Conservation (phyloP, 2,888 invertebrate species). For the Tortricodes alternella region DNA sequence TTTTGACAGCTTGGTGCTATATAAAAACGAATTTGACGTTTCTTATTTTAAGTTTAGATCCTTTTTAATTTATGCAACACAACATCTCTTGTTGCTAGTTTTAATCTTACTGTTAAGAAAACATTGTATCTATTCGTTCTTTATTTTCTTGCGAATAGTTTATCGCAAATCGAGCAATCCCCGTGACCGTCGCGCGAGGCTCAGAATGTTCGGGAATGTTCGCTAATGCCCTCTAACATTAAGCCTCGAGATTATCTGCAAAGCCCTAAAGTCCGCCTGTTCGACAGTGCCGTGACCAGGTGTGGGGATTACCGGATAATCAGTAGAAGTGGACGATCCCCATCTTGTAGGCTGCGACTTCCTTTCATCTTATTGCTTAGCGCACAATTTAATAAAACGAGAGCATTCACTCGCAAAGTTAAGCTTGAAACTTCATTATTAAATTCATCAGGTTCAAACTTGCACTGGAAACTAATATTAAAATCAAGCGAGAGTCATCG, state of each 20-base stretch:
- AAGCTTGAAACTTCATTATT: background rate
- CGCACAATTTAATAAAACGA: background rate
- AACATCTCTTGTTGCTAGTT: no score
- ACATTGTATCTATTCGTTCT: no score
- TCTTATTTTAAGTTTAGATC: no score
- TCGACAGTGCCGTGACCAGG: conserved; percentile 36
- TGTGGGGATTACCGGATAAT: conserved; percentile 40
- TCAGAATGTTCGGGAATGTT: conserved; percentile 41
- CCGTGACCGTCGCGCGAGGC: conserved; percentile 45
- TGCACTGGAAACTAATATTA: no score
- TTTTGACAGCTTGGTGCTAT: no score
- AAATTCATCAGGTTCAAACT: background rate
- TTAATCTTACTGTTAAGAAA: no score
- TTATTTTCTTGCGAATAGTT: no score
- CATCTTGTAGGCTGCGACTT: conserved; percentile 17
- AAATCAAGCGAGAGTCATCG: background rate
- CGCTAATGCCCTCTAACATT: conserved; percentile 57
- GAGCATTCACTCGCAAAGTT: background rate
- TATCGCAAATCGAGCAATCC: conserved; percentile 40
- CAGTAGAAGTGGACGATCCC: conserved; percentile 32
- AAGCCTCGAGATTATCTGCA: conserved; percentile 58
- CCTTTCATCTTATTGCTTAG: conserved; percentile 2
- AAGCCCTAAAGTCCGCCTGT: conserved; percentile 48
- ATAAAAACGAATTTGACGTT: no score
- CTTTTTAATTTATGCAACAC: no score